Base-by-base conservation (phyloP, 2,797 vertebrate genomes). In the Ctenopoma multispine region DNA sequence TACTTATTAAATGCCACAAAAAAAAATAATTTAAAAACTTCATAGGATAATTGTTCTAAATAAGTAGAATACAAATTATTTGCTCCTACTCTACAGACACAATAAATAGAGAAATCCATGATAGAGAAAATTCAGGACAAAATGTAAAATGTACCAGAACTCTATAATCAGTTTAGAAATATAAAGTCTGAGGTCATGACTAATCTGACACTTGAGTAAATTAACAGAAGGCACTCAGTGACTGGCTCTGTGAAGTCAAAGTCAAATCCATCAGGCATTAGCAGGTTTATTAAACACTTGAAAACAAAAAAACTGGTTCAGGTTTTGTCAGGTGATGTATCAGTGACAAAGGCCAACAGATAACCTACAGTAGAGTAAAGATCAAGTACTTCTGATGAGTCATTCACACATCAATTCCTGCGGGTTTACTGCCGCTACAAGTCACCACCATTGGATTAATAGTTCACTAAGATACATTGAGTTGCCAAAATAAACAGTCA, bases 301-400 rank as follows among this genome's bases (percentile, higher is more conserved):
- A n/a, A n/a, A n/a, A n/a, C n/a, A n/a, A n/a, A 72, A 61, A 50
- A 34, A 21, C 31, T 51, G 27, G 48, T 23, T 61, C 51, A 12
- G 47, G 65, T 64, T 10, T 61, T 15, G 58, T 82, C 72, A 77
- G 76, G 49, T 69, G 69, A 74, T n/a, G 18, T 7, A 70, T 83
- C 74, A 18, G 75, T 76, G 55, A 67, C 63, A 68, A 63, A 75
- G 63, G 66, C 34, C 17, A 27, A 59, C 55, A 44, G 78, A 69
- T 73, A 66, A 21, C 31, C 2, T 14, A 12, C 12, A 70, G 69
- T 41, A 21, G 77, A 63, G 10, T 12, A 64, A 77, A 24, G 82
- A 79, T 87, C 82, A 87, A 62, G 71, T 63, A 66, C 53, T 44
- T 63, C n/a, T 80, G 80, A 51, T 85, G 89, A 87, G 59, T 91